Conservation (phyloP, 2,888 invertebrate species). For the Dromius quadrimaculatus region DNA sequence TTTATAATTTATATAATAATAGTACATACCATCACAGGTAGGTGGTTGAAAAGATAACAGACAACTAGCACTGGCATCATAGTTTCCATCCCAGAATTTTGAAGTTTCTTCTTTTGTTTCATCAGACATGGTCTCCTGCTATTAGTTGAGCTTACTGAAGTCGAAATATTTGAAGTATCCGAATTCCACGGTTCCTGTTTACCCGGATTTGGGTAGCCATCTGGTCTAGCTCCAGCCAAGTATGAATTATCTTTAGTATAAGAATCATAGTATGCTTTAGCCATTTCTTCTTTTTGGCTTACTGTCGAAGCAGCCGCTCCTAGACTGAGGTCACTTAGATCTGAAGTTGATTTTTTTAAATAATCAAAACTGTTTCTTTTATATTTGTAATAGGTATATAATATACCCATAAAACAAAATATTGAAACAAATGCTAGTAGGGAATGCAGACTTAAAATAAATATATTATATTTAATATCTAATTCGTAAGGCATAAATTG, state of each 20-base stretch:
- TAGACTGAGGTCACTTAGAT: conserved; percentile 64
- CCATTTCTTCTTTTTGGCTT: conserved; percentile 57
- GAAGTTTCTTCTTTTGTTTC: conserved; percentile 62
- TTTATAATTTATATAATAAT: no score
- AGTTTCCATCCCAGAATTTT: conserved; percentile 66
- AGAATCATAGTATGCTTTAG: conserved; percentile 62
- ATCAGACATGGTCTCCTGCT: conserved; percentile 68
- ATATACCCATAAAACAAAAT: conserved; percentile 65
- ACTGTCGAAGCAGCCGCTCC: conserved; percentile 56
- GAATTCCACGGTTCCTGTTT: conserved; percentile 62
- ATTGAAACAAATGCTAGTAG: conserved; percentile 67
- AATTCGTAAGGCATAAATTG: conserved; percentile 67
- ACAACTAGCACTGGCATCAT: conserved; percentile 69
- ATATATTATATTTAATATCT: conserved; percentile 67
- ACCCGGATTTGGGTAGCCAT: conserved; percentile 45
- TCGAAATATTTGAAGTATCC: conserved; percentile 68
- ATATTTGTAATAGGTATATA: conserved; percentile 61
- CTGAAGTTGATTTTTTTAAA: conserved; percentile 64
- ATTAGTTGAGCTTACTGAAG: conserved; percentile 71
- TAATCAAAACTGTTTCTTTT: conserved; percentile 62
- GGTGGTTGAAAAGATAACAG: conserved; percentile 71
- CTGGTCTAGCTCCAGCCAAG: conserved; percentile 55
- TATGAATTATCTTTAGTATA: conserved; percentile 59
- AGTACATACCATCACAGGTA: conserved; percentile 72
- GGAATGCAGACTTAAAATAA: conserved; percentile 69